Evolutionary conservation across 2,888 invertebrate genomes (phyloP).

Genomic region (Ophioninae sp.): DNA sequence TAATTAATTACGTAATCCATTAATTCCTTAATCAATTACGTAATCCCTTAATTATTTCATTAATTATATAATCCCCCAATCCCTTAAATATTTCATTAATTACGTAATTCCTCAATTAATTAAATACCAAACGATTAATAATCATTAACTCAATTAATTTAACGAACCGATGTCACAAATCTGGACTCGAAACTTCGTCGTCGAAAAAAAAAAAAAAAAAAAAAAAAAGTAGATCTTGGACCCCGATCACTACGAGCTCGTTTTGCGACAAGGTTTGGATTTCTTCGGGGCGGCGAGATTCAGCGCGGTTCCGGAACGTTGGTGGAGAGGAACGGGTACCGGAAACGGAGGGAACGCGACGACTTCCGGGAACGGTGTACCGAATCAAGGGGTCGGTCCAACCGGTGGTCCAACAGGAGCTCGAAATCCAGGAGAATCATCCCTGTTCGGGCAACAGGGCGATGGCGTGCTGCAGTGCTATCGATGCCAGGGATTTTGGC

Average conservation of each 20-base stretch:
- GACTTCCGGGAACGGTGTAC: constrained; percentile 59
- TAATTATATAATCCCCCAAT: too few relatives aligned
- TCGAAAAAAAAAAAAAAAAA: too few relatives aligned
- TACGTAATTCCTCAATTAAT: too few relatives aligned
- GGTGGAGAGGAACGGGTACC: constrained; percentile 71
- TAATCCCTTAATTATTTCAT: too few relatives aligned
- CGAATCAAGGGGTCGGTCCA: constrained; percentile 44
- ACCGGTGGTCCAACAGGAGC: constrained; percentile 45
- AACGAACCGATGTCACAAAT: too few relatives aligned
- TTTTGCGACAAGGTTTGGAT: constrained; percentile 81
- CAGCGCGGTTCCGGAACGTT: constrained; percentile 79
- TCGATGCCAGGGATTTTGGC: constrained; percentile 83
- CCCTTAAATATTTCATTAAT: too few relatives aligned
- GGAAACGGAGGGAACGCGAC: constrained; percentile 34
- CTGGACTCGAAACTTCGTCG: too few relatives aligned
- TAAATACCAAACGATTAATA: too few relatives aligned
- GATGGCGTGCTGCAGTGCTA: constrained; percentile 82
- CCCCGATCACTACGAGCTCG: constrained; percentile 79
- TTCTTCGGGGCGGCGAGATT: constrained; percentile 82
- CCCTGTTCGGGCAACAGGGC: constrained; percentile 71
- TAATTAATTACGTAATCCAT: too few relatives aligned
- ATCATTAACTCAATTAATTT: too few relatives aligned
- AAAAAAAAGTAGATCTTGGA: too few relatives aligned
- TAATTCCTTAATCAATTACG: too few relatives aligned
- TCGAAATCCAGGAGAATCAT: constrained; percentile 48